These are phyloP conservation scores for Corynorhinus townsendii DNA, from an alignment of 2,113 vertebrate genomes.

Conservation along the genomic window DNA sequence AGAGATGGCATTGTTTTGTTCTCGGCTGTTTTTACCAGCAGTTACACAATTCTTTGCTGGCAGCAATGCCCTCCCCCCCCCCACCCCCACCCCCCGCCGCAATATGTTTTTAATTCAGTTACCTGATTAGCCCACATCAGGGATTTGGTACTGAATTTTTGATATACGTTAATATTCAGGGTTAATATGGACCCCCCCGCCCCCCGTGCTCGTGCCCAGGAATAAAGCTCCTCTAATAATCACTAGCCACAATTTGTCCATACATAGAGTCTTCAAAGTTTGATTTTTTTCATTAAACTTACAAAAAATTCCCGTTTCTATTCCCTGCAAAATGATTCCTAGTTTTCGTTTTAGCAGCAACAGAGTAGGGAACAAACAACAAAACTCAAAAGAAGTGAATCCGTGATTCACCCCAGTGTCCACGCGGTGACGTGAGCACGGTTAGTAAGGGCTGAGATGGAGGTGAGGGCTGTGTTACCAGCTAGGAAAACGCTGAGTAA, in stretches of 20 bases:
- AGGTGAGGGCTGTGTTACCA: neutral
- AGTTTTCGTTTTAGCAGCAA: neutral
- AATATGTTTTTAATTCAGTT: slow-evolving; percentile 33
- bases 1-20: slow-evolving; percentile 48
- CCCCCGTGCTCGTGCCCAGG: neutral
- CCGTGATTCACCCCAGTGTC: neutral
- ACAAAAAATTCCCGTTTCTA: neutral
- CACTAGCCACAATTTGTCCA: neutral
- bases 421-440: neutral
- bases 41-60: slow-evolving; percentile 41
- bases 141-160: neutral
- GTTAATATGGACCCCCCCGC: neutral
- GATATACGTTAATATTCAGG: neutral
- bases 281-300: neutral
- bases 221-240: neutral
- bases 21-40: slow-evolving; percentile 40
- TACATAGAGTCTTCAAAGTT: neutral
- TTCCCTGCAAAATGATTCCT: neutral
- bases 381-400: neutral
- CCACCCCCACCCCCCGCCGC: too few species aligned
- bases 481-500: neutral
- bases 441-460: neutral
- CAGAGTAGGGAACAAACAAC: neutral
- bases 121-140: neutral
- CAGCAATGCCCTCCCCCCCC: neutral